These are phyloP conservation scores for Pristionchus japonicus DNA, from an alignment of 2,888 invertebrate species.

Conservation along the genomic window DNA sequence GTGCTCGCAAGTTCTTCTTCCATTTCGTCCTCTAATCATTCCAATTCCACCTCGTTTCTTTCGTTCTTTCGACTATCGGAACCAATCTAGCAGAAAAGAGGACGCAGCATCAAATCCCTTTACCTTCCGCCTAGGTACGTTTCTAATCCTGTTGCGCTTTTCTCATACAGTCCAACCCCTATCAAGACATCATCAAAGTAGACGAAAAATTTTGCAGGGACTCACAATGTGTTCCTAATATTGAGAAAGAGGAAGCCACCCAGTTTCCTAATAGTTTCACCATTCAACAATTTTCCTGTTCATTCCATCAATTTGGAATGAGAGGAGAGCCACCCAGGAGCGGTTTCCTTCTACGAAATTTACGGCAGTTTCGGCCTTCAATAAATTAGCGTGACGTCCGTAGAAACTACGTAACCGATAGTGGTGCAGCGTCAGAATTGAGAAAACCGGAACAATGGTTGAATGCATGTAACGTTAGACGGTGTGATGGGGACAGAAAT, in stretches of 20 bases:
- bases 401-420: not conserved
- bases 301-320: not conserved
- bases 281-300: not conserved
- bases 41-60: not conserved
- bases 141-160: not conserved
- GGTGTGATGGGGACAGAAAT: no score
- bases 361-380: not conserved
- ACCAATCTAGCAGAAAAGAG: conserved; percentile 2
- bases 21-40: conserved; percentile 9
- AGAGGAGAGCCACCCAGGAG: not conserved
- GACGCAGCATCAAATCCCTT: not conserved
- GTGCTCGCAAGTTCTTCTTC: not conserved
- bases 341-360: not conserved
- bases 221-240: no score
- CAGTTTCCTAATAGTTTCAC: not conserved
- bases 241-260: not conserved
- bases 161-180: not conserved
- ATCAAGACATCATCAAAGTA: not conserved
- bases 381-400: not conserved
- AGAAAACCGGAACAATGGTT: not conserved
- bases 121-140: not conserved
- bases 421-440: not conserved
- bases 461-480: no score
- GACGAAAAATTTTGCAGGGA: no score
- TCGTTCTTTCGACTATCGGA: not conserved